Base-by-base conservation (phyloP, 1,140 invertebrate species). In the Phymastichus coffea region DNA sequence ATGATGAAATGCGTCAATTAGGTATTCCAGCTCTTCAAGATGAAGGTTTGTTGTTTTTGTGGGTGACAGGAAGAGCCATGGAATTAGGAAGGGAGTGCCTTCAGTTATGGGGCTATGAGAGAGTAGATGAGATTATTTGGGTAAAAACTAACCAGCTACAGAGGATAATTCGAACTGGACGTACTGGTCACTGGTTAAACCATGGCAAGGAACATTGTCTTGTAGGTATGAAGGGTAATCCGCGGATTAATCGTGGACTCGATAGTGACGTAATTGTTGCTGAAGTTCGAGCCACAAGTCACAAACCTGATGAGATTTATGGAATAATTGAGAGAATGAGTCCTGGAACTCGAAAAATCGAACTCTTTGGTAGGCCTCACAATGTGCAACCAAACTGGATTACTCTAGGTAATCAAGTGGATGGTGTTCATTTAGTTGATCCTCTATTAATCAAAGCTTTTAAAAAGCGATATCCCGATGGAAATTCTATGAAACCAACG, bases 381-480 rank as follows among this genome's bases (percentile, higher is more conserved):
- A 99, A 99, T 77, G 92, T 98, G 8, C 96, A 98, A 75, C 95
- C 96, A 0, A 99, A 98, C 78, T 99, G 96, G 97, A 95, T 97
- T 58, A 98, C 95, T 2, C 76, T 97, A 2, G 95, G 95, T 0
- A 97, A 97, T 81, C 95, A 97, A 81, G 85, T 97, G 19, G 93
- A 96, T 72, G 95, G 94, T n/a, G 94, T 97, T 4, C 85, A 93
- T 60, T 78, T 99, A 1, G 87, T 97, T 12, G 96, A 99, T 80
- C 93, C 93, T 4, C 92, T 95, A 65, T 80, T 99, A 6, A 93
- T 95, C 43, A 87, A 88, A 64, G 87, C 88, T 40, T 98, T 97
- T 75, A 89, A 90, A 68, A 92, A 94, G 73, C 83, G 90, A 35
- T 98, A 98, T 81, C 95, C 95, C 1, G 93, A 97, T 77, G 95